phyloP scores from a whole-genome alignment of 2,888 invertebrate genomes.

The Neocrepidodera transversa region DNA sequence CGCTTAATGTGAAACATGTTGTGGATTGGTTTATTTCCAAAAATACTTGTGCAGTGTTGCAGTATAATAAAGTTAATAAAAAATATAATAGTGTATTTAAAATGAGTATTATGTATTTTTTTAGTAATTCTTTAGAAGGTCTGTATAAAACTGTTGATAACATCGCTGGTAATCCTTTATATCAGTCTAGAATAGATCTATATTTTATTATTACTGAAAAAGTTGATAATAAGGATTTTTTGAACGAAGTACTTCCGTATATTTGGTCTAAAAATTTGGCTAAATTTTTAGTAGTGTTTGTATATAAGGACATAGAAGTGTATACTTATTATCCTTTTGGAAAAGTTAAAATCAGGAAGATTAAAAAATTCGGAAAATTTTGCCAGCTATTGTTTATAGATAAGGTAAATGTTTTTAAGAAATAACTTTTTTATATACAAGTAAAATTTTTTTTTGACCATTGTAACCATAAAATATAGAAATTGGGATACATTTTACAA shows the following conservation, averaged over 20 bases:
- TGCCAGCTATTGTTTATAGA: conserved; percentile 18
- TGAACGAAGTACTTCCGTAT: conserved; percentile 10
- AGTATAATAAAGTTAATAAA: background rate
- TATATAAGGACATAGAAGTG: conserved; percentile 20
- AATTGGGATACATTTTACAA: no score
- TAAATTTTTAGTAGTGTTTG: conserved; percentile 30
- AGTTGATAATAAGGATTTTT: conserved; percentile 14
- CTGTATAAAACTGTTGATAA: background rate
- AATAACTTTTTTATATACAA: conserved; percentile 2
- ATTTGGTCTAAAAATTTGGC: conserved; percentile 31
- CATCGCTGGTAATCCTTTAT: background rate
- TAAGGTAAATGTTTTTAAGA: conserved; percentile 5
- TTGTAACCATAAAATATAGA: no score
- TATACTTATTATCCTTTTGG: conserved; percentile 31
- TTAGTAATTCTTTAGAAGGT: background rate
- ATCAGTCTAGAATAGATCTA: background rate
- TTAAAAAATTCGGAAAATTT: conserved; percentile 4
- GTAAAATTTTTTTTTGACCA: no score
- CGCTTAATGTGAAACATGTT: background rate
- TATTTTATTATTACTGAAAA: conserved; percentile 25
- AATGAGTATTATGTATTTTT: conserved; percentile 3
- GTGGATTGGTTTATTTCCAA: conserved; percentile 16
- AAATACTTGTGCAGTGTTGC: background rate
- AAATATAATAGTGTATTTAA: background rate
- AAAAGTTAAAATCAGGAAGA: conserved; percentile 3